Percentiles rank a stretch among this genome's conserved stretches.
Conservation (phyloP, 2,797 vertebrate species). For the Lacerta viridis region DNA sequence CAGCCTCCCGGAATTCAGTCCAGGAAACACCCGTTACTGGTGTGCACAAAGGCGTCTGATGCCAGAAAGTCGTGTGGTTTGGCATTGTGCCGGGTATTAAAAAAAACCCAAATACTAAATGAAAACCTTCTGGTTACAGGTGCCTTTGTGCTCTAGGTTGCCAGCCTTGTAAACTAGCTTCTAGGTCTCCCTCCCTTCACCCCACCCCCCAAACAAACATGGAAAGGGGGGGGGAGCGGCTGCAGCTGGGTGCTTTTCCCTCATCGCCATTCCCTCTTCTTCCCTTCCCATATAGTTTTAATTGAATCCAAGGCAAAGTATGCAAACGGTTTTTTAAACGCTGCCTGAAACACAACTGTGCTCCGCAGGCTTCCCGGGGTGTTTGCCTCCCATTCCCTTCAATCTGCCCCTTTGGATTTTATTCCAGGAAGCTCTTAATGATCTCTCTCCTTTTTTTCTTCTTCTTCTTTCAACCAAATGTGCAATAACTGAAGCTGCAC, state of each 20-base stretch:
- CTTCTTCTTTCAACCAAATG: neutral
- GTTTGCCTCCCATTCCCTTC: neutral
- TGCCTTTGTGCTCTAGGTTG: slow-evolving; percentile 24
- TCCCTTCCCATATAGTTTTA: slow-evolving; percentile 6
- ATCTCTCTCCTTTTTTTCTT: neutral
- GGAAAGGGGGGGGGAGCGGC: slow-evolving; percentile 22
- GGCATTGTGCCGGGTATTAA: neutral
- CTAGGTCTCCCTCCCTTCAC: slow-evolving; percentile 31
- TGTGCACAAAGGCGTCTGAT: slow-evolving; percentile 8
- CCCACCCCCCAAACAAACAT: neutral
- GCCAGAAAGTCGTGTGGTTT: slow-evolving; percentile 3
- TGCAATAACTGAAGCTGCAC: neutral
- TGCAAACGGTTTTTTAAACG: slow-evolving; percentile 37
- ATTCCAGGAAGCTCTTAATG: slow-evolving; percentile 29
- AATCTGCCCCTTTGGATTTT: slow-evolving; percentile 36
- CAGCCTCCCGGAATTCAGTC: neutral
- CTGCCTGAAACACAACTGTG: slow-evolving; percentile 20
- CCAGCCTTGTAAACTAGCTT: slow-evolving; percentile 56
- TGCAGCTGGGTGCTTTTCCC: slow-evolving; percentile 42
- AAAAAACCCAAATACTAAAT: neutral
- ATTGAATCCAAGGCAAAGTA: slow-evolving; percentile 31
- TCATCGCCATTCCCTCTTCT: slow-evolving; percentile 15
- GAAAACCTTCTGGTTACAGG: slow-evolving; percentile 19
- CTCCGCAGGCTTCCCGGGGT: neutral
- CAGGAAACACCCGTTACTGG: neutral